phyloP scores from a whole-genome alignment of 2,113 vertebrate species.

The Xerus inauris region DNA sequence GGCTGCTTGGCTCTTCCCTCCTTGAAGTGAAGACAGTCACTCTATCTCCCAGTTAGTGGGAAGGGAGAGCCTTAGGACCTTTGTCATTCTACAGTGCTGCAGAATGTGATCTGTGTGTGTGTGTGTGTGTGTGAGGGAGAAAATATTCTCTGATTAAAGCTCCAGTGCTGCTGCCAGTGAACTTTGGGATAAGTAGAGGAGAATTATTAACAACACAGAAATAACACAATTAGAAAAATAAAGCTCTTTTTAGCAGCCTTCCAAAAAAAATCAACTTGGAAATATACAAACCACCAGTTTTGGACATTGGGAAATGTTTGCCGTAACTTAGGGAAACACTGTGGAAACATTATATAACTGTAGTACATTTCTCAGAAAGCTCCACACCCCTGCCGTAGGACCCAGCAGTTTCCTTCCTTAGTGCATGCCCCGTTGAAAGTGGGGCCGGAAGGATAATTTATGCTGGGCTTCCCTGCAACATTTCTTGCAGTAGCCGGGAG shows the following conservation, averaged over 20 bases:
- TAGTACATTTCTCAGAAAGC: neutral
- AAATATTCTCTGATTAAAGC: neutral
- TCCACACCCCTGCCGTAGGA: neutral
- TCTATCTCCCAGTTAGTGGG: conserved; percentile 58
- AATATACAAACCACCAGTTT: neutral
- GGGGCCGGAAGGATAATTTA: neutral
- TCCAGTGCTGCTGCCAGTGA: neutral
- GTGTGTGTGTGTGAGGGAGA: neutral
- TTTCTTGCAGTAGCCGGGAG: neutral
- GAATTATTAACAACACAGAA: conserved; percentile 27
- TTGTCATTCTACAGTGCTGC: neutral
- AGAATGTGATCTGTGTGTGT: conserved; percentile 32
- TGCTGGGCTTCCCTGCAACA: no score
- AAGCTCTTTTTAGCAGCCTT: conserved; percentile 2
- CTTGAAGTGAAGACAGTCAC: neutral
- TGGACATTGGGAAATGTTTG: neutral
- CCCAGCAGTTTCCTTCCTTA: neutral
- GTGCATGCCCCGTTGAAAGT: neutral
- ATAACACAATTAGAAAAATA: neutral
- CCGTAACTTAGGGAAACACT: neutral
- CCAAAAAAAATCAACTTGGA: neutral
- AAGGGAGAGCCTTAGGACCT: neutral
- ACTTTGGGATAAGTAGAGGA: neutral
- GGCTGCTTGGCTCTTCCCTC: neutral
- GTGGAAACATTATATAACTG: neutral